These are phyloP conservation scores for Platanista minor DNA, from an alignment of 2,113 vertebrate genomes.

Conservation along the genomic window DNA sequence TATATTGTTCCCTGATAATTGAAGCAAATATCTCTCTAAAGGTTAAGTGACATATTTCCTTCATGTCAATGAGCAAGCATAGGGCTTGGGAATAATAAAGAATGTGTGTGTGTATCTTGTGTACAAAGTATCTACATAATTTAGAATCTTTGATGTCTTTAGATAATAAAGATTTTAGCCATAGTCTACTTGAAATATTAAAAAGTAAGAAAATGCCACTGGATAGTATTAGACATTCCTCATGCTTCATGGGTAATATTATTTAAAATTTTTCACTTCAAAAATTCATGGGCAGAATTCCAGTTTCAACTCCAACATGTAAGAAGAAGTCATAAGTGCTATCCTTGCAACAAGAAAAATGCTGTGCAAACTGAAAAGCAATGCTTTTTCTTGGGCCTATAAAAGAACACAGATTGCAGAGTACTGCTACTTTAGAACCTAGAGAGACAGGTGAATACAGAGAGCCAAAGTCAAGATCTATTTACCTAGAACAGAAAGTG, in stretches of 20 bases:
- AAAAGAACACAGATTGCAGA: background rate
- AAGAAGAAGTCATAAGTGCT: background rate
- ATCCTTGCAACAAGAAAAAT: background rate
- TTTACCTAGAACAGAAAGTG: background rate
- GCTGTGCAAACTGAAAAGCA: background rate
- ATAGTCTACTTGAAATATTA: background rate
- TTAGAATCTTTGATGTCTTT: background rate
- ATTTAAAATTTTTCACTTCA: background rate
- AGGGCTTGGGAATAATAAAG: background rate
- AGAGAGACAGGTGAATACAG: background rate
- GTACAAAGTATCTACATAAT: background rate
- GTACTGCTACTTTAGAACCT: background rate
- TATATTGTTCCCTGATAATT: background rate
- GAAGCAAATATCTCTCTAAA: background rate
- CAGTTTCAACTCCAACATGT: background rate
- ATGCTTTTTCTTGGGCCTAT: background rate
- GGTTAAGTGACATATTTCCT: background rate
- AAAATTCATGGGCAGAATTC: background rate
- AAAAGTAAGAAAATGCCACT: background rate
- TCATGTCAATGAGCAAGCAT: background rate
- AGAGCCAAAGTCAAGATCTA: background rate
- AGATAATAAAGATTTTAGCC: background rate
- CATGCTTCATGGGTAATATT: background rate
- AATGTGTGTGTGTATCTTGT: background rate
- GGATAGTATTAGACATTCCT: background rate